Base-by-base conservation (phyloP, 2,113 vertebrate species). In the Globicephala melas region DNA sequence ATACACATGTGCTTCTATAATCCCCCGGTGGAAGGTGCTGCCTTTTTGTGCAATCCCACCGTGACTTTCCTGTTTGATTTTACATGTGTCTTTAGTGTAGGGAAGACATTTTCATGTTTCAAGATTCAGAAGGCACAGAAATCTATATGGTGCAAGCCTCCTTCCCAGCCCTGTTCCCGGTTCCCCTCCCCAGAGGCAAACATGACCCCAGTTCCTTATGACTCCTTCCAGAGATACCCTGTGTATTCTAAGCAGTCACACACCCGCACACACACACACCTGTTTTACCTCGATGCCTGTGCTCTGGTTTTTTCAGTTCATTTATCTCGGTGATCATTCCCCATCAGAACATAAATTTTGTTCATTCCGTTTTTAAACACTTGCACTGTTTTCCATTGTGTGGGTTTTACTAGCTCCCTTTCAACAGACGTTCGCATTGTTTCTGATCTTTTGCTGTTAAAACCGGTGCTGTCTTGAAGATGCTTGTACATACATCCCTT, bases 401-500 rank as follows among this genome's bases (percentile, higher is more conserved):
- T 25, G 71, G n/a, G 4, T 28, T 8, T 20, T 6, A 41, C 73
- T 38, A 1, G 28, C 1, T 33, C 15, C 23, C 8, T 18, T 26
- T 10, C 28, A 3, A 0, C 0, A 28, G 50, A 17, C 31, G 0
- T 20, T 12, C 18, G 7, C 6, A 4, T 65, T 17, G 3, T 25
- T 55, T 44, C 44, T 20, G 41, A 28, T 11, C 41, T 20, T 47
- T 44, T 12, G 47, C 47, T 11, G 23, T 58, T 74, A 7, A 1
- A 18, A 26, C 11, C 4, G 1, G 79, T 9, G 7, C 38, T 2
- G 85, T 20, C 2, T 0, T 0, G 71, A 31, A 6, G 1, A 23
- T 14, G 15, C 44, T 17, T 3, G 21, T 8, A 3, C 1, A 0
- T 0, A 2, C 3, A 0, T 31, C 3, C 44, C 36, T 33, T 33